Evolutionary conservation across 2,797 vertebrate species (phyloP), one percentile per base, ranked within the genome.

Genomic region (Thunnus albacares): DNA sequence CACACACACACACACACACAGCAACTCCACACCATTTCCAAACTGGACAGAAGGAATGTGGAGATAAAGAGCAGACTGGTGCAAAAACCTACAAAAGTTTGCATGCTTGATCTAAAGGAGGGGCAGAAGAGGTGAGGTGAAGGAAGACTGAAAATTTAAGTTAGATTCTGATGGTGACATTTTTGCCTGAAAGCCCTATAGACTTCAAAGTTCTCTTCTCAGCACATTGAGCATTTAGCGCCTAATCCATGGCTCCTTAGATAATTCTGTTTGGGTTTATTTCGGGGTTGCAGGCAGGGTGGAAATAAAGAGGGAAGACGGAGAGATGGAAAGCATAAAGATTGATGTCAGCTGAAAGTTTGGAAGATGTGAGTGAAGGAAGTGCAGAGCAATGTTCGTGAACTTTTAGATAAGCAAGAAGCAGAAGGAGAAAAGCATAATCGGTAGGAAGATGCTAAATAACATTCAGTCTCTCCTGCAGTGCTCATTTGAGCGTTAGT

Each of bases 251-350:
- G 66, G 74, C 83, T 89, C 76, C 82, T 90, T 92, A 92, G 89
- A 93, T 92, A 89, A 93, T 90, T 85, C 84, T 80, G 90, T 91
- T 90, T 82, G 91, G 92, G 86, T 93, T 92, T 90, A 90, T 92
- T 91, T 92, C 75, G 80, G 80, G 88, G 86, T 87, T 89, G 81
- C 82, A 88, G 82, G 84, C 82, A 73, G 75, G 63, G 77, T 69
- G 65, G 52, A 93, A 89, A 90, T 77, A 70, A 52, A 71, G 76
- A 64, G 30, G 26, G 30, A 60, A 80, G 75, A 71, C 56, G 2
- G 47, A 67, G 72, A 72, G 75, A 89, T 71, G 66, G 80, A 79
- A 81, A 65, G 82, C 43, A 12, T 75, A 61, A 78, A 84, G 85
- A 90, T 74, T 85, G 80, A 90, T 87, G 82, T 82, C 64, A 2